Conservation (phyloP, 2,797 vertebrate species). For the Melanogrammus aeglefinus region DNA sequence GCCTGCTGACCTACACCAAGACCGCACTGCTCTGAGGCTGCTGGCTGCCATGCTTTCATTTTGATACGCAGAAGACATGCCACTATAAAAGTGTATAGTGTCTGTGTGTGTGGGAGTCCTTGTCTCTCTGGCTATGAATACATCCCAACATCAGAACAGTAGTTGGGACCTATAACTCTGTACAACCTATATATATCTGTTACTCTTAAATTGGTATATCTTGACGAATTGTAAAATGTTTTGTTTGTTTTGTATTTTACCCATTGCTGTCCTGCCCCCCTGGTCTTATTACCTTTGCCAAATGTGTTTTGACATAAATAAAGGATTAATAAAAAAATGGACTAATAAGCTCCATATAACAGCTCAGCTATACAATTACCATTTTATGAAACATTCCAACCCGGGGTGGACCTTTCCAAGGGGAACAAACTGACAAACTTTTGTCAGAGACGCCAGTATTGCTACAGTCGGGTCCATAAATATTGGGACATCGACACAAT, state of each 20-base stretch:
- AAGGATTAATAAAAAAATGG: not conserved
- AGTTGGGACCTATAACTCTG: not conserved
- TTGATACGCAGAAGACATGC: not conserved
- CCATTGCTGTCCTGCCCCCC: not conserved
- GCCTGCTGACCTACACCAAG: constrained; percentile 88
- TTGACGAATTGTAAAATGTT: not conserved
- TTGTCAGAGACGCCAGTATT: too few relatives aligned
- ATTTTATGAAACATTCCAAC: too few relatives aligned
- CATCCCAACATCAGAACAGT: not conserved
- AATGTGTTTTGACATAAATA: not conserved
- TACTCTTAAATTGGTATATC: not conserved
- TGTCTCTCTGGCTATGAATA: not conserved
- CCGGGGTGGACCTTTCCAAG: too few relatives aligned
- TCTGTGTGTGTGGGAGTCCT: not conserved
- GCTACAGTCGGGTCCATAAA: too few relatives aligned
- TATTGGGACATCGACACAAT: too few relatives aligned
- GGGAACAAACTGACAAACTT: too few relatives aligned
- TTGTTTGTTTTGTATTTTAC: not conserved
- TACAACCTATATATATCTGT: not conserved
- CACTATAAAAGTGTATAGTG: not conserved
- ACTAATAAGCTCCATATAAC: too few relatives aligned
- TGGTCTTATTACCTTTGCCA: not conserved
- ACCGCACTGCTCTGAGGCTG: constrained; percentile 83
- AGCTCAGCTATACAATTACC: too few relatives aligned
- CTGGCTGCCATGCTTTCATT: not conserved